Evolutionary conservation across 2,797 vertebrate species (phyloP).

Genomic region (Coilia nasus): DNA sequence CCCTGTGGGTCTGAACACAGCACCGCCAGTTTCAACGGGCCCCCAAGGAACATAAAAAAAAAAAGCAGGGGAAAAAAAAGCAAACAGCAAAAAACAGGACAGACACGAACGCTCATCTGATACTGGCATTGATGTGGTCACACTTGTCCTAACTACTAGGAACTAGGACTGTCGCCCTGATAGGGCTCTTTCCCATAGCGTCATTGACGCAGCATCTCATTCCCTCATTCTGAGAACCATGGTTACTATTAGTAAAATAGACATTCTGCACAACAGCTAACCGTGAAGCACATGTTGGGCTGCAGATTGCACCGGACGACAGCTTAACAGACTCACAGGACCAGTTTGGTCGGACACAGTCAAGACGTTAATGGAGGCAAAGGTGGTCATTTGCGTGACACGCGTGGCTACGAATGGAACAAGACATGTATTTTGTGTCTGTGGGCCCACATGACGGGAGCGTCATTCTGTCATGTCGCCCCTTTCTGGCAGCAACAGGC

Average conservation of each 20-base stretch:
- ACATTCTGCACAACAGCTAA: background rate
- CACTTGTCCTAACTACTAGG: too few species aligned
- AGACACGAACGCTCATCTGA: background rate
- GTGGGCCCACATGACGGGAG: background rate
- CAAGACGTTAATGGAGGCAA: background rate
- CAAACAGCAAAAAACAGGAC: background rate
- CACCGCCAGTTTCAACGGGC: conserved; percentile 41
- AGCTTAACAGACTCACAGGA: background rate
- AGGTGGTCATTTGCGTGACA: background rate
- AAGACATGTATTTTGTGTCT: too few species aligned
- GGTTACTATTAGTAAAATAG: too few species aligned
- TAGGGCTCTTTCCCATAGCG: too few species aligned
- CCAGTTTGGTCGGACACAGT: background rate
- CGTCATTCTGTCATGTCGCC: background rate
- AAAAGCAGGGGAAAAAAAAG: conserved; percentile 14
- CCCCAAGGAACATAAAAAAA: conserved; percentile 62
- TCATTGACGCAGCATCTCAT: too few species aligned
- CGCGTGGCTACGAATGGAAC: too few species aligned
- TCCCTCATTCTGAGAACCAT: too few species aligned
- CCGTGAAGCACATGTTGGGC: background rate
- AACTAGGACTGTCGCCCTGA: too few species aligned
- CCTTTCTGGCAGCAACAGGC: conserved; percentile 8
- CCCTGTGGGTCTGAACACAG: conserved; percentile 44
- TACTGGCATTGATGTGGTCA: conserved; percentile 25
- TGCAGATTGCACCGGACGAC: background rate